A percentile compares a stretch with the other conserved stretches of the same genome.
Conservation (phyloP, 2,888 invertebrate species). For the Agrilus cyanescens region DNA sequence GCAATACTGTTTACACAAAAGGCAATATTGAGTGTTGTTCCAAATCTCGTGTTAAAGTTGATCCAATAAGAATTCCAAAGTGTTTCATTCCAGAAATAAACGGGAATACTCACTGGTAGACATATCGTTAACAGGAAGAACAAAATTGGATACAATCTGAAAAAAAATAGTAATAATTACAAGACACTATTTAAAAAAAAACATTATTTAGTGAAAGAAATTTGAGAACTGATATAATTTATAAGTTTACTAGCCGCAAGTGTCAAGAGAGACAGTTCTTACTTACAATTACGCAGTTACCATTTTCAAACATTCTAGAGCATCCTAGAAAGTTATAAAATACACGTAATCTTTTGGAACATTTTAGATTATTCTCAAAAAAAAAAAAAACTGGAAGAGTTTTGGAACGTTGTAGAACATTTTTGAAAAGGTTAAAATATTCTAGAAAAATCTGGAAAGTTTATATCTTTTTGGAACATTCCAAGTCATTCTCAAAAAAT, state of each 20-base stretch:
- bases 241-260: background rate
- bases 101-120: conserved; percentile 66
- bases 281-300: too few relatives aligned
- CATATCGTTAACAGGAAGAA: conserved; percentile 63
- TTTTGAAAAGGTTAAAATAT: too few relatives aligned
- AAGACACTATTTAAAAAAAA: too few relatives aligned
- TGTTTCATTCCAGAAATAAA: conserved; percentile 73
- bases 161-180: conserved; percentile 12
- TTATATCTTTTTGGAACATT: too few relatives aligned
- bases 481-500: too few relatives aligned
- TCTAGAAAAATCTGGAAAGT: too few relatives aligned
- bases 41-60: conserved; percentile 73
- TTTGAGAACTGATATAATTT: background rate
- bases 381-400: too few relatives aligned
- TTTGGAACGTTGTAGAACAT: too few relatives aligned
- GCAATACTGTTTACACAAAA: conserved; percentile 93
- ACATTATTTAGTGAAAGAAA: background rate
- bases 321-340: too few relatives aligned
- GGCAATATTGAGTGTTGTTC: conserved; percentile 77
- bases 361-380: too few relatives aligned
- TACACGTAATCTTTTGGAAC: too few relatives aligned
- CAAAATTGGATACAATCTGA: conserved; percentile 57
- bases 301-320: too few relatives aligned
- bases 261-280: background rate
- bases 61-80: conserved; percentile 71